Base-by-base conservation (phyloP, 2,888 invertebrate genomes). In the Melinopterus prodromus region DNA sequence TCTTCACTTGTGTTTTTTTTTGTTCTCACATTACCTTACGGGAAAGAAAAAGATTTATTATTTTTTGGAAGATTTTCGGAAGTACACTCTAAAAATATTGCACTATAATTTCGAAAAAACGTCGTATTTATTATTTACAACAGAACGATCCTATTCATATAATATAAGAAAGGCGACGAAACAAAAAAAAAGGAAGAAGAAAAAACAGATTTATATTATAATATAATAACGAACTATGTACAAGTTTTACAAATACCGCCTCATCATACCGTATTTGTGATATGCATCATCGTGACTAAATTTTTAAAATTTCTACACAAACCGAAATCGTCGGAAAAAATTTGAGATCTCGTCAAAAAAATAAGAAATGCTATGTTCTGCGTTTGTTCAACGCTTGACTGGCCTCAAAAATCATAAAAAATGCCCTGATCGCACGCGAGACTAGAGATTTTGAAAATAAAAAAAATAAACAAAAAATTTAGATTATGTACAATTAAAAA, bases 71-170 rank as follows among this genome's bases (percentile, higher is more conserved):
- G 77, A 77, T 82, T 53, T 53, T 53, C 12, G 53, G 53, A 53
- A 53, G 78, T 78, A 80, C 78, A 86, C 84, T 83, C 82, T 84
- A 86, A 87, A 53, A 87, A 88, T 88, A 88, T 88, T 88, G 88
- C 88, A 88, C 88, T 86, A 86, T 83, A 79, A 26, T 16, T 69
- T 79, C 36, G 36, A 14, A 53, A 53, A 53, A 53, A 53, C 53
- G 53, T 53, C 53, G 12, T 53, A 16, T 69, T 77, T 71, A n/a
- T 53, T 77, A 74, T 80, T 77, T 80, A 80, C 37, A 77, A 80
- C 76, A 76, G 38, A 35, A 53, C 74, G 36, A 74, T 26, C 6
- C 74, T n/a, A 74, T 6, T 36, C 6, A 7, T 53, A 53, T 12
- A 53, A 53, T 53, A 53, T 53, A 53, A 53, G 9, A 53, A 53